phyloP scores from a whole-genome alignment of 2,797 vertebrate species.

The Macropus fuliginosus region DNA sequence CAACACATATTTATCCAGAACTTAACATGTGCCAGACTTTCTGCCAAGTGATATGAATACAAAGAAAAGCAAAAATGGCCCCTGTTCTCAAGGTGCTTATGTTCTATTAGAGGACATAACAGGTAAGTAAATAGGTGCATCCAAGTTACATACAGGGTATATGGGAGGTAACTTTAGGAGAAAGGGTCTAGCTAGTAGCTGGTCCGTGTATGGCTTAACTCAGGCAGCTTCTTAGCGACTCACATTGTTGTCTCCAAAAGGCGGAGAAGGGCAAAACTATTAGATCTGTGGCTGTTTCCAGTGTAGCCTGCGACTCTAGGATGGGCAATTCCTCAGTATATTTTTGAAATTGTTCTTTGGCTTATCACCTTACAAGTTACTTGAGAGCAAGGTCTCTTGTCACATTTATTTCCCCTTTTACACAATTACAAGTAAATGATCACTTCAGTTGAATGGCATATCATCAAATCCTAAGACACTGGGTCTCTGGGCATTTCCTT shows the following conservation, averaged over 20 bases:
- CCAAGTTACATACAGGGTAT: background rate
- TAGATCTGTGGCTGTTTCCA: background rate
- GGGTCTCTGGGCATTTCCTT: slow-evolving; percentile 14
- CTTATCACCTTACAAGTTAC: background rate
- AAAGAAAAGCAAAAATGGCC: background rate
- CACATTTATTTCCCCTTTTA: background rate
- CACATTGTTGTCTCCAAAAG: background rate
- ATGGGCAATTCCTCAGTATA: background rate
- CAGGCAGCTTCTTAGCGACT: background rate
- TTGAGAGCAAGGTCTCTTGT: background rate
- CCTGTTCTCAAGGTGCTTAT: background rate
- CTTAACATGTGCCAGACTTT: background rate
- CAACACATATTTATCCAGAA: background rate
- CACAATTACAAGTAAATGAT: background rate
- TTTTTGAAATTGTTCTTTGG: background rate
- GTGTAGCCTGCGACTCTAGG: background rate
- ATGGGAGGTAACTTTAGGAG: background rate
- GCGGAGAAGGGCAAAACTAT: background rate
- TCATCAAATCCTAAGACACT: background rate
- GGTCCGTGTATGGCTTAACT: background rate
- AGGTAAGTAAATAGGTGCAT: background rate
- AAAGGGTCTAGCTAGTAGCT: background rate
- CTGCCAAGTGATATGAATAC: background rate
- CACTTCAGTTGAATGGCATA: background rate
- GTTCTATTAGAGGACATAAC: background rate